A percentile compares a stretch with the other conserved stretches of the same genome.
Evolutionary conservation across 2,113 vertebrate genomes (phyloP).

Genomic region (Phylloscopus trochiloides): DNA sequence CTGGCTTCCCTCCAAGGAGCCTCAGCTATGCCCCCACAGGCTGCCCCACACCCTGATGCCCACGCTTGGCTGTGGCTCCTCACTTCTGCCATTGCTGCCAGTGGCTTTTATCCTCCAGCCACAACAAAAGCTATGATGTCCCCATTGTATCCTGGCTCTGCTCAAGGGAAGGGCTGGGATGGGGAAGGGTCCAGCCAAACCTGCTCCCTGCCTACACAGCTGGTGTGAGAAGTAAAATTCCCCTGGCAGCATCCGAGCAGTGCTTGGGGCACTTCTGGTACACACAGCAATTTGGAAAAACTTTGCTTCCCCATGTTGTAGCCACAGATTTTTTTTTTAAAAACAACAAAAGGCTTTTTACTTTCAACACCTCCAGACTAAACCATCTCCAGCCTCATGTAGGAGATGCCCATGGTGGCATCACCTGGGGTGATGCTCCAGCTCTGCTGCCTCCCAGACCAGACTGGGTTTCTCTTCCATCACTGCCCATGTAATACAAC

Average conservation of each 20-base stretch:
- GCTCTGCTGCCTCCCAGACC: rapidly evolving
- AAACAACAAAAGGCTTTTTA: neutral
- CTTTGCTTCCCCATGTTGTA: neutral
- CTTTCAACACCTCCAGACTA: neutral
- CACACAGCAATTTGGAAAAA: neutral
- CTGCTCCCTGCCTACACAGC: neutral
- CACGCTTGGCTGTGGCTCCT: rapidly evolving
- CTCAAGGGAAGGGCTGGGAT: neutral
- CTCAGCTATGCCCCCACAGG: neutral
- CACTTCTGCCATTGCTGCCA: neutral
- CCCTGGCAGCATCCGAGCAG: rapidly evolving
- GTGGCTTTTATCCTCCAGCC: neutral
- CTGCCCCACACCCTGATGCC: neutral
- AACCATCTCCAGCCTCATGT: neutral
- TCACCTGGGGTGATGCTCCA: neutral
- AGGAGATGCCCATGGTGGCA: neutral
- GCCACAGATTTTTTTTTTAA: neutral
- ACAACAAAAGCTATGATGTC: neutral
- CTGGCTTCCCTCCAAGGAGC: neutral
- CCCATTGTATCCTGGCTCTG: neutral
- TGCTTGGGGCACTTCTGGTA: neutral
- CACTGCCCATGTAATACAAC: neutral
- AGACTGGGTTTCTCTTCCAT: neutral
- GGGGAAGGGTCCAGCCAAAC: neutral
- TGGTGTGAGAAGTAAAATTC: neutral